Base-by-base conservation (phyloP, 2,797 vertebrate genomes). In the Bufotes viridis region DNA sequence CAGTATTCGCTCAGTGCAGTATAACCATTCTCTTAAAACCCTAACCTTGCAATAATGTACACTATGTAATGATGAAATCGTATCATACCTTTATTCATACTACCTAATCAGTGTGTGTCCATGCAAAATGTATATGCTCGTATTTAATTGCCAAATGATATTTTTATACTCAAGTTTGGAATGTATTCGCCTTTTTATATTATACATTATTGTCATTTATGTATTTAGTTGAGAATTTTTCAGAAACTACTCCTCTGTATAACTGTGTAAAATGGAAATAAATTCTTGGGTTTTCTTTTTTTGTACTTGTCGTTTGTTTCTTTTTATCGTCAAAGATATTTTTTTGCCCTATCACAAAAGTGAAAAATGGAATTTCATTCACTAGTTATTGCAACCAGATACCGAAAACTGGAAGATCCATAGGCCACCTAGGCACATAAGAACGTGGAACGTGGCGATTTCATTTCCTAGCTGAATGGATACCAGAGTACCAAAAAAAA, bases 121-220 rank as follows among this genome's bases (percentile, higher is more conserved):
- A 34, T 80, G 80, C 63, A 79, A 55, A 80, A 69, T 81, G 76
- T 86, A 61, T 81, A 65, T 85, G 34, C 57, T 65, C 76, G 34
- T 76, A 85, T 51, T 85, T 85, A 53, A 58, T 76, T 78, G 83
- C 83, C 83, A 85, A 76, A 85, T 85, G 10, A 85, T 85, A 85
- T 85, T 85, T 84, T 85, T 85, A 49, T 85, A 85, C n/a, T 22
- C 57, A 78, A 70, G 63, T 79, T 81, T 57, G 29, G 24, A 76
- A 49, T 24, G 53, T 78, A 85, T 29, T 67, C n/a, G n/a, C 5
- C 2, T 85, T 85, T 84, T 85, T 85, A 85, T 78, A 85, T 65
- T 63, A 51, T 76, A 61, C 13, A 8, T 63, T 65, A 42, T 63
- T 15, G 57, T 60, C 24, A 58, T 14, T 60, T 60, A 81, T 81